Evolutionary conservation across 2,797 vertebrate genomes (phyloP).

Genomic region (Neomorphus geoffroyi): DNA sequence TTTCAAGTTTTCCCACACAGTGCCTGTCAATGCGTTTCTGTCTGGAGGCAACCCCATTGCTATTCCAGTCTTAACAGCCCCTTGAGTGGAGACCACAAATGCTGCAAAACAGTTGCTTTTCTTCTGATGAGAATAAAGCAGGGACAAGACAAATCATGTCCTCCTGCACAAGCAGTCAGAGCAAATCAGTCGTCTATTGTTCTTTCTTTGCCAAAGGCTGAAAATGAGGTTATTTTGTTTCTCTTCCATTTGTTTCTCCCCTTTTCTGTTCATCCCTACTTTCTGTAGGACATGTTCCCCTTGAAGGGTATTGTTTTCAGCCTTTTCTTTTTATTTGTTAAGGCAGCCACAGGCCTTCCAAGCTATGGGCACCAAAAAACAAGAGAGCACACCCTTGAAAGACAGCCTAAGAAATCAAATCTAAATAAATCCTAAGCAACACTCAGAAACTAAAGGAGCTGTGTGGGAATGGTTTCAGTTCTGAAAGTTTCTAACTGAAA

Average conservation of each 20-base stretch:
- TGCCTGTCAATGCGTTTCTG: background rate
- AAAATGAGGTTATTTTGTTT: background rate
- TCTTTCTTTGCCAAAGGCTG: background rate
- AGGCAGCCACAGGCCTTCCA: background rate
- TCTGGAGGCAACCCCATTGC: background rate
- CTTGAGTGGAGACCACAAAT: background rate
- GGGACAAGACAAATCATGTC: conserved; percentile 14
- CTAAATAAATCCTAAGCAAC: background rate
- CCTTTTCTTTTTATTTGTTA: background rate
- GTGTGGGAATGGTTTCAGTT: background rate
- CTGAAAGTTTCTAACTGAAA: background rate
- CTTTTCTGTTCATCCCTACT: background rate
- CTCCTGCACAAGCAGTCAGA: background rate
- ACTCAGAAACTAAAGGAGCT: background rate
- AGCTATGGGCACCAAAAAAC: background rate
- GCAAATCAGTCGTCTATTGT: background rate
- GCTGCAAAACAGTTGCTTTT: background rate
- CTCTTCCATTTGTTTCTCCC: background rate
- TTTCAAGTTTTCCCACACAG: background rate
- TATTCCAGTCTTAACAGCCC: background rate
- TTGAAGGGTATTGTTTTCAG: background rate
- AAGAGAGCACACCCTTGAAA: background rate
- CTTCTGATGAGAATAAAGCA: background rate
- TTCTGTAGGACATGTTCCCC: background rate
- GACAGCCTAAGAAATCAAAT: background rate